phyloP scores from a whole-genome alignment of 37 sponge, comb jelly and placozoan species.

The Geodia barretti region DNA sequence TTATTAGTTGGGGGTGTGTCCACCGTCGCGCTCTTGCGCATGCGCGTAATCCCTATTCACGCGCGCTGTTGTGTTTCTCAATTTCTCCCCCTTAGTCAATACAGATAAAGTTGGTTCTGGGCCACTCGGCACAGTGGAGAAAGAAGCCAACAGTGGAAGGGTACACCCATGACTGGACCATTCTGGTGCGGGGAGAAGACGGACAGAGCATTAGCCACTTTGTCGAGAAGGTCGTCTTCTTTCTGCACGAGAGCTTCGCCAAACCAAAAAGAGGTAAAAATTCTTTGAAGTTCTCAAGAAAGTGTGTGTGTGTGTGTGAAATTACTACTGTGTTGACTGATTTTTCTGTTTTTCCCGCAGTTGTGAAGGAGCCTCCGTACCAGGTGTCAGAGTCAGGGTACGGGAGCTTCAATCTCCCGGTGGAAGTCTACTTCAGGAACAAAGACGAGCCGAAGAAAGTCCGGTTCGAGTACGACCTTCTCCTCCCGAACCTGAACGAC shows the following conservation, averaged over 20 bases:
- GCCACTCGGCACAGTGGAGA: conserved; percentile 92
- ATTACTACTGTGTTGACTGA: conserved; percentile 2
- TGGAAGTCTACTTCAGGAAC: conserved; percentile 94
- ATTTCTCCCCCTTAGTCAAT: conserved; percentile 56
- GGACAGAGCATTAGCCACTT: conserved; percentile 85
- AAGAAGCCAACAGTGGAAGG: conserved; percentile 89
- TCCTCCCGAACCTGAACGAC: conserved; percentile 86
- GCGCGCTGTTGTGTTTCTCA: background rate
- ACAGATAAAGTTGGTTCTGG: conserved; percentile 90
- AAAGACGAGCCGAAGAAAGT: conserved; percentile 93
- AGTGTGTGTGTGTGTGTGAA: conserved; percentile 7
- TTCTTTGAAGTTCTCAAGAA: background rate
- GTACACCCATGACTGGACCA: conserved; percentile 97
- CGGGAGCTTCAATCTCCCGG: conserved; percentile 90
- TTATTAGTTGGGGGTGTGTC: background rate
- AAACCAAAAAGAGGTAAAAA: conserved; percentile 90
- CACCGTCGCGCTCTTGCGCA: background rate
- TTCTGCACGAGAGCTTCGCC: conserved; percentile 90
- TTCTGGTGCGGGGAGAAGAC: conserved; percentile 90
- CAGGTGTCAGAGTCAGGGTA: conserved; percentile 97
- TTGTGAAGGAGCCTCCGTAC: conserved; percentile 94
- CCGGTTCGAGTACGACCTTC: conserved; percentile 92
- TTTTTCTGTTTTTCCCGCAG: conserved; percentile 49
- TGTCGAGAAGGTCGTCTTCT: conserved; percentile 96
- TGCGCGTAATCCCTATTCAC: too few relatives aligned